Evolutionary conservation across 2,113 vertebrate genomes (phyloP).

Genomic region (Aphelocoma coerulescens): DNA sequence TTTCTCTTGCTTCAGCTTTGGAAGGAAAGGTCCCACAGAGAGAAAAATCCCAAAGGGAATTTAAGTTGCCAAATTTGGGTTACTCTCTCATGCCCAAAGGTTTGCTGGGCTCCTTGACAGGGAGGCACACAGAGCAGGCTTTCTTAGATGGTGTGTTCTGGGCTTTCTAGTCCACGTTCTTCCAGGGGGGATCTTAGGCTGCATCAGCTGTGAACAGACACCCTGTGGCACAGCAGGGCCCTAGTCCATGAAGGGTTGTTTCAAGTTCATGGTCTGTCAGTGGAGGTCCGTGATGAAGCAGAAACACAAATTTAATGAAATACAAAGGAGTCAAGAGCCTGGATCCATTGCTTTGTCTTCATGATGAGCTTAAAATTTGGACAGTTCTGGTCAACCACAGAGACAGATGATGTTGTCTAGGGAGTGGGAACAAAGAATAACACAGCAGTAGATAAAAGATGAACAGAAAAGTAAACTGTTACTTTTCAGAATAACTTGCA

Average conservation of each 20-base stretch:
- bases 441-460: not conserved
- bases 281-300: not conserved
- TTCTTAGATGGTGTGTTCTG: not conserved
- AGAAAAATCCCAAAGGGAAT: not conserved
- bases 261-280: not conserved
- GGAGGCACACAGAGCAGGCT: not conserved
- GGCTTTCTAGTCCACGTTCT: not conserved
- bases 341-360: not conserved
- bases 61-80: not conserved
- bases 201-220: not conserved
- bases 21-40: not conserved
- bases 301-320: not conserved
- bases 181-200: not conserved
- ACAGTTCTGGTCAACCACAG: not conserved
- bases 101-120: not conserved
- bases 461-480: not conserved
- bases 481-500: not conserved
- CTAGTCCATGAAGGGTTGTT: not conserved
- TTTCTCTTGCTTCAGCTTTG: not conserved
- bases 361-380: not conserved
- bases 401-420: not conserved
- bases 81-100: not conserved
- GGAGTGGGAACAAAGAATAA: not conserved
- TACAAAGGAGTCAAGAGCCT: not conserved
- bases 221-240: not conserved